Evolutionary conservation across 2,113 vertebrate species (phyloP).

Genomic region (Thamnophis sirtalis): DNA sequence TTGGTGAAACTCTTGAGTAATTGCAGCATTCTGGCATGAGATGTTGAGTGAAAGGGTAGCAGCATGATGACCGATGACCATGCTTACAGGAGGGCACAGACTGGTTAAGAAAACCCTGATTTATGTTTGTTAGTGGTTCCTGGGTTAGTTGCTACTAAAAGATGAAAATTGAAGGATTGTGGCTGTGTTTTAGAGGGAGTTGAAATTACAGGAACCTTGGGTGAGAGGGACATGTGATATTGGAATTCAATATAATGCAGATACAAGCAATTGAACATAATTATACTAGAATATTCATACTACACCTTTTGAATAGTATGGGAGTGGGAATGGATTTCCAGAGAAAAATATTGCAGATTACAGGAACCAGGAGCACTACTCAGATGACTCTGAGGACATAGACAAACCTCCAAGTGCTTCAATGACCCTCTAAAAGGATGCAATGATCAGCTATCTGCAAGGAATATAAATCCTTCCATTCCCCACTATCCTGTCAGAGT

Average conservation of each 20-base stretch:
- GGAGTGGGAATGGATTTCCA: too few relatives aligned
- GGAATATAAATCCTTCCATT: too few relatives aligned
- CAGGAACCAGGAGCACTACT: too few relatives aligned
- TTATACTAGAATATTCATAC: neutral
- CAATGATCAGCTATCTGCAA: too few relatives aligned
- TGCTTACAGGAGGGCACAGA: conserved; percentile 40
- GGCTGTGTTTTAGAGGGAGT: neutral
- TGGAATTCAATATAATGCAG: neutral
- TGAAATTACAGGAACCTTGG: neutral
- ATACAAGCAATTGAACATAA: neutral
- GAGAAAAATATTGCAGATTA: too few relatives aligned
- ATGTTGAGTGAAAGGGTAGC: conserved; percentile 32
- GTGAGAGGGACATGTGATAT: neutral
- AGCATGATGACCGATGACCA: neutral
- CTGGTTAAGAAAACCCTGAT: conserved; percentile 52
- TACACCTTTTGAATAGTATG: too few relatives aligned
- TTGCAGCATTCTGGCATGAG: neutral
- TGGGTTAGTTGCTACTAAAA: conserved; percentile 51
- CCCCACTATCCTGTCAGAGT: too few relatives aligned
- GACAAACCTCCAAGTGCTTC: too few relatives aligned
- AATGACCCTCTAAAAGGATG: too few relatives aligned
- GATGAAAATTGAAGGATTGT: neutral
- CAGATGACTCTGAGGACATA: too few relatives aligned
- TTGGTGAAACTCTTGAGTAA: neutral
- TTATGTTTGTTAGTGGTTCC: conserved; percentile 33